Percentiles rank a stretch among this genome's conserved stretches.
These are phyloP conservation scores for Clostera curtula DNA, from an alignment of 2,888 invertebrate genomes.

Conservation along the genomic window DNA sequence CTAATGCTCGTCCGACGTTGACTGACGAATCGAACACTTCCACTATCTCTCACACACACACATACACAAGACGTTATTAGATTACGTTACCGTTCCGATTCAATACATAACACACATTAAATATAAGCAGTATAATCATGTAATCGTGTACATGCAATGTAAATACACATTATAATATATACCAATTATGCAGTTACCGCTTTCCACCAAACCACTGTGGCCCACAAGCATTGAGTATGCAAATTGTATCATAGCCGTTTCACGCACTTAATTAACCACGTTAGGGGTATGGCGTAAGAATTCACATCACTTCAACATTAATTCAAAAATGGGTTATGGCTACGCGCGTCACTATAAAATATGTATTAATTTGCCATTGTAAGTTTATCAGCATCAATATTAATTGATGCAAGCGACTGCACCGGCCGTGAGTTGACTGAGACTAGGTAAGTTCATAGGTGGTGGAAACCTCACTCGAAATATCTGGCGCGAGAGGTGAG, in stretches of 20 bases:
- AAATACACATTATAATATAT: constrained; percentile 10
- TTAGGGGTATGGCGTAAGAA: constrained; percentile 9
- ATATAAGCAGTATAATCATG: too few relatives aligned
- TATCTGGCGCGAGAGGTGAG: constrained; percentile 71
- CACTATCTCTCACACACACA: too few relatives aligned
- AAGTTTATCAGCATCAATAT: constrained; percentile 17
- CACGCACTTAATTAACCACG: constrained; percentile 25
- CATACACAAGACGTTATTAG: too few relatives aligned
- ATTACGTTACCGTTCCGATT: too few relatives aligned
- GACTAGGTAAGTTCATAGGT: constrained; percentile 69
- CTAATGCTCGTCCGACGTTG: too few relatives aligned
- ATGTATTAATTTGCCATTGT: too few relatives aligned
- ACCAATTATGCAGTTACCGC: constrained; percentile 8
- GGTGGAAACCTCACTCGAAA: constrained; percentile 71
- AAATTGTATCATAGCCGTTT: constrained; percentile 19
- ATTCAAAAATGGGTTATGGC: too few relatives aligned
- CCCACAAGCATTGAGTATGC: constrained; percentile 15
- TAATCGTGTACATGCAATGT: too few relatives aligned
- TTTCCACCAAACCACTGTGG: constrained; percentile 12
- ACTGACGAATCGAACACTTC: too few relatives aligned
- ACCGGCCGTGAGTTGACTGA: constrained; percentile 60
- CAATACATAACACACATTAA: too few relatives aligned
- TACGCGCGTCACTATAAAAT: too few relatives aligned
- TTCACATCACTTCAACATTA: constrained; percentile 11
- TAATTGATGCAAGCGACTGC: constrained; percentile 58